Conservation (phyloP, 2,113 vertebrate genomes). For the Ctenodactylus gundi region DNA sequence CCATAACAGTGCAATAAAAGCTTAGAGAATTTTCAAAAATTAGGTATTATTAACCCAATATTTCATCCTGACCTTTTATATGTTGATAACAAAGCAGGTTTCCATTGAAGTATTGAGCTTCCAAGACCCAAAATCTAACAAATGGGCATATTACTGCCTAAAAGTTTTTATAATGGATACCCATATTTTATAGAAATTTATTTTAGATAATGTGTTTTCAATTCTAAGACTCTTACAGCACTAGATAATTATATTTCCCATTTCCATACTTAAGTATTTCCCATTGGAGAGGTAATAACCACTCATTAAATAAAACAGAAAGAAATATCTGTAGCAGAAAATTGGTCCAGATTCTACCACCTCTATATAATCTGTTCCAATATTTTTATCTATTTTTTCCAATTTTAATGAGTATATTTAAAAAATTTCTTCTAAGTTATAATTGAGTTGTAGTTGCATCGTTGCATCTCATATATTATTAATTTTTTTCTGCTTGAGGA, state of each 20-base stretch:
- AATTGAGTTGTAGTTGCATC: slow-evolving; percentile 6
- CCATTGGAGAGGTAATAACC: background rate
- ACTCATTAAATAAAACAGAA: slow-evolving; percentile 27
- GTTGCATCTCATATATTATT: background rate
- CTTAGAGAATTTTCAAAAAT: slow-evolving; percentile 4
- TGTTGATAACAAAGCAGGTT: background rate
- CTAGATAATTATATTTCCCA: slow-evolving; percentile 17
- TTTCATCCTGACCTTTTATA: background rate
- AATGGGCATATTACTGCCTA: background rate
- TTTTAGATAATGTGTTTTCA: slow-evolving; percentile 7
- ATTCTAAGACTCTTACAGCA: background rate
- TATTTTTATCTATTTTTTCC: background rate
- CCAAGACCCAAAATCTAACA: background rate
- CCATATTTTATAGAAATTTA: slow-evolving; percentile 40
- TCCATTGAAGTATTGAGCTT: background rate
- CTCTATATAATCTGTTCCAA: background rate
- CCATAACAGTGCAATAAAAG: background rate
- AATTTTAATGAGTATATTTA: background rate
- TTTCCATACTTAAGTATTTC: slow-evolving; percentile 19
- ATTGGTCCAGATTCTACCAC: background rate
- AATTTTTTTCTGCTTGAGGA: slow-evolving; percentile 6
- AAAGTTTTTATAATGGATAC: background rate
- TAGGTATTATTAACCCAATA: background rate
- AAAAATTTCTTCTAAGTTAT: slow-evolving; percentile 10
- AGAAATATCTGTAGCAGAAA: background rate